These are phyloP conservation scores for Amblyteles armatorius DNA, from an alignment of 2,888 invertebrate species.

Conservation along the genomic window DNA sequence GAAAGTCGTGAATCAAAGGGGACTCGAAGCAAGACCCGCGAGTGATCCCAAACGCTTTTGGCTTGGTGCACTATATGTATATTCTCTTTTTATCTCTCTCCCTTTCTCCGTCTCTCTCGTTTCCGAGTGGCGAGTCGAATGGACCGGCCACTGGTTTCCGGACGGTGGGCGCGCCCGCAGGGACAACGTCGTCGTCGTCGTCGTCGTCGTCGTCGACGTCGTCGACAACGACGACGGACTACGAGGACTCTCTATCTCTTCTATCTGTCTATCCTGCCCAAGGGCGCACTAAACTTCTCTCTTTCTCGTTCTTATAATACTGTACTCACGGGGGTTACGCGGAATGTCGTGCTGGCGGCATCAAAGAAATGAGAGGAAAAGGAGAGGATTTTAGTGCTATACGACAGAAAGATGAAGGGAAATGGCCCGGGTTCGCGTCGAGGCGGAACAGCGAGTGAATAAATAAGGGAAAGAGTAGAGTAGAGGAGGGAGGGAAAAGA, in stretches of 20 bases:
- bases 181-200: slow-evolving; percentile 69
- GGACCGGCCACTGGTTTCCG: slow-evolving; percentile 85
- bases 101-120: slow-evolving; percentile 42
- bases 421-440: slow-evolving; percentile 20
- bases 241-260: slow-evolving; percentile 63
- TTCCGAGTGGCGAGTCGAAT: slow-evolving; percentile 74
- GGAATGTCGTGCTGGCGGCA: slow-evolving; percentile 24
- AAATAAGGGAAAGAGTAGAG: slow-evolving; percentile 35
- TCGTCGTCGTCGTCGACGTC: slow-evolving; percentile 60
- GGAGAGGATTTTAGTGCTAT: slow-evolving; percentile 46
- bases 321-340: slow-evolving; percentile 46
- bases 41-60: slow-evolving; percentile 57
- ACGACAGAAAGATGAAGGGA: slow-evolving; percentile 26
- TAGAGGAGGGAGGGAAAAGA: not conserved
- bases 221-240: slow-evolving; percentile 46
- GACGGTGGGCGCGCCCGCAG: slow-evolving; percentile 60
- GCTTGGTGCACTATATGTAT: slow-evolving; percentile 22
- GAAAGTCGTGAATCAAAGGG: slow-evolving; percentile 42
- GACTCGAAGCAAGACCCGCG: slow-evolving; percentile 44
- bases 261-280: slow-evolving; percentile 64
- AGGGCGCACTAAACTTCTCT: slow-evolving; percentile 65
- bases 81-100: slow-evolving; percentile 40
- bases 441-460: slow-evolving; percentile 45
- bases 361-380: slow-evolving; percentile 15
- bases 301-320: slow-evolving; percentile 58